Evolutionary conservation across 2,888 invertebrate genomes (phyloP).

Genomic region (Arctia plantaginis): DNA sequence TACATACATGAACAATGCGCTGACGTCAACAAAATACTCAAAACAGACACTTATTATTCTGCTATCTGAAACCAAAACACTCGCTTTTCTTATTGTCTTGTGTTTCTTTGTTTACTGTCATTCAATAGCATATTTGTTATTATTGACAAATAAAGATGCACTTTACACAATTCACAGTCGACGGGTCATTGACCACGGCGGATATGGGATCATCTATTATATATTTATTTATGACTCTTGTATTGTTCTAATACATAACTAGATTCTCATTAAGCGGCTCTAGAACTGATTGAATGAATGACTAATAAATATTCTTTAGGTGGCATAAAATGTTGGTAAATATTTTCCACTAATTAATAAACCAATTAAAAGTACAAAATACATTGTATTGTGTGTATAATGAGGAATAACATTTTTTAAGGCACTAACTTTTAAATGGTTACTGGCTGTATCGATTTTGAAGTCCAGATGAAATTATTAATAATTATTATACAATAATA

Average conservation of each 20-base stretch:
- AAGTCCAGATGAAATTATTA: too few species aligned
- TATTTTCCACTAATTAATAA: not conserved
- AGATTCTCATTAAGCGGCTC: not conserved
- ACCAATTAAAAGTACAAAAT: not conserved
- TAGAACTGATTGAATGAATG: not conserved
- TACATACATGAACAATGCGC: conserved; percentile 8
- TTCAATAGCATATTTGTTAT: conserved; percentile 46
- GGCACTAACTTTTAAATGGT: not conserved
- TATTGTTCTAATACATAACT: conserved; percentile 1
- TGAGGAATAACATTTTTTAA: not conserved
- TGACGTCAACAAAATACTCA: conserved; percentile 15
- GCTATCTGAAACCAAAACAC: conserved; percentile 42
- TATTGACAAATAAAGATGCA: conserved; percentile 50
- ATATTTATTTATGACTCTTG: conserved; percentile 6
- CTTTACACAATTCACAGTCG: conserved; percentile 50
- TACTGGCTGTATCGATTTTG: too few species aligned
- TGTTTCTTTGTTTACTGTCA: conserved; percentile 53
- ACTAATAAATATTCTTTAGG: not conserved
- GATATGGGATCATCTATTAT: conserved; percentile 43
- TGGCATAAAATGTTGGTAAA: not conserved
- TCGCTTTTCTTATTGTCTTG: conserved; percentile 46
- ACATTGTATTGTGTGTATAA: too few species aligned
- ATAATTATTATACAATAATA: too few species aligned
- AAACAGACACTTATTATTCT: conserved; percentile 21
- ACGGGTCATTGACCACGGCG: conserved; percentile 42